Percentiles rank a stretch among this genome's conserved stretches.
These are phyloP conservation scores for Megastigmus dorsalis DNA, from an alignment of 2,888 invertebrate genomes.

Conservation along the genomic window DNA sequence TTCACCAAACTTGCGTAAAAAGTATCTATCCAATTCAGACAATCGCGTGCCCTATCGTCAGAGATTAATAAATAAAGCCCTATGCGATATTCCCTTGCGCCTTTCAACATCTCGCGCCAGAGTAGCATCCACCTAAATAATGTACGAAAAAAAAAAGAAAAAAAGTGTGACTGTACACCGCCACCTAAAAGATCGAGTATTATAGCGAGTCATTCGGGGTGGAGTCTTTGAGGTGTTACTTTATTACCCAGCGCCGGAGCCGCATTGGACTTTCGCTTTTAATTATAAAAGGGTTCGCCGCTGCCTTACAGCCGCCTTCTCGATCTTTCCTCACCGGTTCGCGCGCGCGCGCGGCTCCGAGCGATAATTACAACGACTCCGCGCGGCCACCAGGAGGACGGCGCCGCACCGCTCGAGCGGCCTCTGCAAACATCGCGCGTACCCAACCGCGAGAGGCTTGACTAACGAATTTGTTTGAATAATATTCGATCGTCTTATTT, in stretches of 20 bases:
- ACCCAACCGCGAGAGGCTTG: too few species aligned
- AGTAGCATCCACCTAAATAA: too few species aligned
- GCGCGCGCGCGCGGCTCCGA: background rate
- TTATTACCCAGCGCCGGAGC: slow-evolving; percentile 16
- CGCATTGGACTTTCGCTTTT: slow-evolving; percentile 31
- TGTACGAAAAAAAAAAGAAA: too few species aligned
- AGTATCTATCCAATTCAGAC: too few species aligned
- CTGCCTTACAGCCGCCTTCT: background rate
- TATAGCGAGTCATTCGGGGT: background rate
- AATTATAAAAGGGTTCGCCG: slow-evolving; percentile 17
- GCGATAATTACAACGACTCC: too few species aligned
- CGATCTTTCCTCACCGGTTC: background rate
- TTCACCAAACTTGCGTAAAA: too few species aligned
- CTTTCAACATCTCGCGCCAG: too few species aligned
- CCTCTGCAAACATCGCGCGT: background rate
- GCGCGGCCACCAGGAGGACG: too few species aligned
- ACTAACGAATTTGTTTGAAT: slow-evolving; percentile 24
- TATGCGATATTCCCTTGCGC: too few species aligned
- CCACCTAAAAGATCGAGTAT: background rate
- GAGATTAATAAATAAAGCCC: too few species aligned
- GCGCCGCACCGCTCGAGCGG: background rate
- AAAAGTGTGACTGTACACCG: too few species aligned
- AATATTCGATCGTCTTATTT: slow-evolving; percentile 3
- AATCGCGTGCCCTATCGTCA: too few species aligned
- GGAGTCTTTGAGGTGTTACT: slow-evolving; percentile 22